Base-by-base conservation (phyloP, 2,113 vertebrate species). In the Chloroceryle aenea region DNA sequence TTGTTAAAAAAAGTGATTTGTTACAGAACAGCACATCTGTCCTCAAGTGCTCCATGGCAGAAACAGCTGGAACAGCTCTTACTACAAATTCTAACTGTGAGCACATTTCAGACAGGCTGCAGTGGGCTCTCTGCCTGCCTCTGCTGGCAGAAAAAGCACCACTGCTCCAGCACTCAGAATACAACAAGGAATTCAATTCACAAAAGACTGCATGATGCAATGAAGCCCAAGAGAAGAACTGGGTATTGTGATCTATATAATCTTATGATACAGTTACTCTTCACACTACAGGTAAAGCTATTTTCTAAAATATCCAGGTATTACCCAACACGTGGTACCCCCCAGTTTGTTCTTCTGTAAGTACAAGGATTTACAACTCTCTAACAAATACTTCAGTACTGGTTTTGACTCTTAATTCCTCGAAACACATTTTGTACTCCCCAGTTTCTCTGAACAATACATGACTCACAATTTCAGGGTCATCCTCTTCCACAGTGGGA, bases 401-500 rank as follows among this genome's bases (percentile, higher is more conserved):
- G 52, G 10, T 32, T 87, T 79, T 48, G 27, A 92, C 40, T 83
- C 27, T 36, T 32, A 74, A 79, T 55, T 53, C 14, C 71, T 86
- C 26, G 2, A 73, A 73, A 78, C 7, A 58, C 9, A 36, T 55
- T 40, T n/a, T 25, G 21, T 40, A 63, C 34, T 85, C 25, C 30
- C 7, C 43, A 43, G 64, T 56, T 69, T 66, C 59, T 66, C 56
- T 69, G 55, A 78, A 30, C n/a, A 77, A 4, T 19, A 30, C 4
- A 43, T 1, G 7, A 98, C 98, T 98, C 96, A 99, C 99, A 97
- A 99, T 25, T 98, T 99, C 99, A 22, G 98, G 98, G 93, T 99
- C 99, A 83, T 99, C 99, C 90, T 99, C 99, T 87, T 99, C 99
- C 50, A 99, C 97, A 50, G 92, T 95, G 64, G 96, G 93, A 79